Conservation (phyloP, 2,797 vertebrate genomes). For the Luscinia megarhynchos region DNA sequence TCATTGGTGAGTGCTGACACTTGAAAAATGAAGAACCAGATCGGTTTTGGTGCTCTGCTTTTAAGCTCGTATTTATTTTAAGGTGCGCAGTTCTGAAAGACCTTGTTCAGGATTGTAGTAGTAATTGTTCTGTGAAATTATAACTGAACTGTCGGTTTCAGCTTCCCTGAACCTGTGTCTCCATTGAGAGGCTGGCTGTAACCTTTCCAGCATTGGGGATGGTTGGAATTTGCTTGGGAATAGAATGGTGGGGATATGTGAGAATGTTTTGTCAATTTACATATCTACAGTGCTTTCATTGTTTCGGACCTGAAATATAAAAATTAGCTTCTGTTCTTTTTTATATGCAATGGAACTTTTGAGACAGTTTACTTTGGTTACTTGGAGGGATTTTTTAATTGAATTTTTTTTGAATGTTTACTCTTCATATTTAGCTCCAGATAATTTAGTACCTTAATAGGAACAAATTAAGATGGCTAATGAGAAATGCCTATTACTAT, state of each 20-base stretch:
- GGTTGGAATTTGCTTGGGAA: slow-evolving; percentile 60
- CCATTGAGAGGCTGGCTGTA: slow-evolving; percentile 53
- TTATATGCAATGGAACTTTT: slow-evolving; percentile 50
- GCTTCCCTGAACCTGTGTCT: slow-evolving; percentile 48
- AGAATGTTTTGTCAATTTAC: slow-evolving; percentile 45
- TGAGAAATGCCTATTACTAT: background rate
- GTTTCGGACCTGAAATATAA: slow-evolving; percentile 29
- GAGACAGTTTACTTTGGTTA: slow-evolving; percentile 66
- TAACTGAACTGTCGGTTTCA: slow-evolving; percentile 67
- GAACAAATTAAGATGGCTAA: background rate
- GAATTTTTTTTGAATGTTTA: background rate
- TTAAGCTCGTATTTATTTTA: background rate
- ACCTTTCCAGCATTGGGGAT: slow-evolving; percentile 53
- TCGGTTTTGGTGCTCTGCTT: background rate
- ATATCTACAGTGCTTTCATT: slow-evolving; percentile 28
- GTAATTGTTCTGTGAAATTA: slow-evolving; percentile 42
- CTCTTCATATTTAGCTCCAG: slow-evolving; percentile 39
- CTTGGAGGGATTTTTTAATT: slow-evolving; percentile 26
- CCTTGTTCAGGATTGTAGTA: slow-evolving; percentile 4
- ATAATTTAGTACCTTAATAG: slow-evolving; percentile 1
- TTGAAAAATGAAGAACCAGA: background rate
- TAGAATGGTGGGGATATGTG: slow-evolving; percentile 2
- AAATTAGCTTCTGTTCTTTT: slow-evolving; percentile 49
- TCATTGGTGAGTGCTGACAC: background rate
- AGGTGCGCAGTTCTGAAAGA: background rate